These are phyloP conservation scores for Bathynomus jamesi DNA, from an alignment of 1,140 invertebrate genomes.

Conservation along the genomic window DNA sequence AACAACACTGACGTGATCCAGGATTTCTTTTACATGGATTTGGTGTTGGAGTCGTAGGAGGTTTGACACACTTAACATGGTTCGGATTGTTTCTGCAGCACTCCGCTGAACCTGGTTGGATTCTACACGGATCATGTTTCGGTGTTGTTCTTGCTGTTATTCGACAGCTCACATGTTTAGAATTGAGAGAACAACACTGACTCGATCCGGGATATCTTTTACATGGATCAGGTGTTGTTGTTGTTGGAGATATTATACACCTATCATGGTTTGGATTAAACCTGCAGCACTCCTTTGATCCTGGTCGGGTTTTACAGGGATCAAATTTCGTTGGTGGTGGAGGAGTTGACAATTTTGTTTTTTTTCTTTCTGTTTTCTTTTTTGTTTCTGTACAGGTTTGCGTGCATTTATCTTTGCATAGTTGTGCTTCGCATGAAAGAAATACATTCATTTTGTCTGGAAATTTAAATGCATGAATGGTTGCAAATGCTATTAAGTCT, in stretches of 20 bases:
- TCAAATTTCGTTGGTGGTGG: not conserved
- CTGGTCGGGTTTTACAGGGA: slow-evolving; percentile 5
- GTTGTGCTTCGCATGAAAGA: slow-evolving; percentile 73
- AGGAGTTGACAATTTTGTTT: too few relatives aligned
- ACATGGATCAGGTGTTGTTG: slow-evolving; percentile 19
- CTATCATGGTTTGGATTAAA: not conserved
- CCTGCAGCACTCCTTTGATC: slow-evolving; percentile 6
- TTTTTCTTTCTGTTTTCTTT: too few relatives aligned
- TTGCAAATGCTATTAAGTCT: slow-evolving; percentile 68
- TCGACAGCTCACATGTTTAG: slow-evolving; percentile 3
- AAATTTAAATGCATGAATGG: slow-evolving; percentile 74
- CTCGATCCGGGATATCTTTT: slow-evolving; percentile 15
- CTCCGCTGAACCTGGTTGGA: slow-evolving; percentile 14
- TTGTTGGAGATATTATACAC: slow-evolving; percentile 9
- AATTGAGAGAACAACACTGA: slow-evolving; percentile 10
- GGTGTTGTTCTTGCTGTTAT: slow-evolving; percentile 14
- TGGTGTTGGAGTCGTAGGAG: slow-evolving; percentile 10
- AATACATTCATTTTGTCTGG: slow-evolving; percentile 77
- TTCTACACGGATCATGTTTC: slow-evolving; percentile 18
- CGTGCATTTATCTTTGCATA: too few relatives aligned
- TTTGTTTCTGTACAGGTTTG: too few relatives aligned
- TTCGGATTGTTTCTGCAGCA: slow-evolving; percentile 22
- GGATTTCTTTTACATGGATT: slow-evolving; percentile 2
- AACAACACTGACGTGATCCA: slow-evolving; percentile 5
- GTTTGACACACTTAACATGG: slow-evolving; percentile 12